Evolutionary conservation across 2,113 vertebrate species (phyloP), one percentile per base, ranked within the genome.

Genomic region (Callipepla squamata): DNA sequence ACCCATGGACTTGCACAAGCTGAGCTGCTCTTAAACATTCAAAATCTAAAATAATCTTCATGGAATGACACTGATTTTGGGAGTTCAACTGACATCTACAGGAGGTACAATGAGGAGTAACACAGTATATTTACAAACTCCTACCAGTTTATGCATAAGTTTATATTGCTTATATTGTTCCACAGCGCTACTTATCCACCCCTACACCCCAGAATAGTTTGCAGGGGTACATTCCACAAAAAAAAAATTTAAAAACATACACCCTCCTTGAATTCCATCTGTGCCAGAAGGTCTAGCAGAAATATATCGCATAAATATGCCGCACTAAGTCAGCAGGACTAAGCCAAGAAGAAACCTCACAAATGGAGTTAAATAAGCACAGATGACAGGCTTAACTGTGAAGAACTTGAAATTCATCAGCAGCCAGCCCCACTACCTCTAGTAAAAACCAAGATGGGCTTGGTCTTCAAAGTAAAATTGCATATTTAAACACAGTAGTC

Each of bases 91-190:
- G 76, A 59, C 36, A 69, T 4, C 6, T 53, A 40, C 40, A 44
- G 55, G 34, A 1, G 9, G 2, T 16, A 7, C 4, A 6, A 30
- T 17, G 4, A 5, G 68, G 32, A 4, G 11, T 40, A 85, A 72
- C 1, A 36, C 26, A 57, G 11, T 13, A 3, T 22, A 59, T 30
- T 53, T 55, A 26, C 13, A 57, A 78, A 81, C 28, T 5, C 11
- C 20, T 62, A 17, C 2, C 14, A 55, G 12, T 18, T 58, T 72
- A 45, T 50, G 6, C 77, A 76, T 36, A 70, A 38, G 4, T 1
- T n/a, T 25, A 3, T 23, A 1, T 14, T 34, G 4, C 1, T n/a
- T 28, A 4, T 23, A 1, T 14, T 34, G 7, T 32, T 66, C n/a
- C 38, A 48, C 16, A 53, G 32, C 12, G 22, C 11, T 10, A 62